Evolutionary conservation across 1,140 invertebrate species (phyloP).

Genomic region (Camponotus vicinus): DNA sequence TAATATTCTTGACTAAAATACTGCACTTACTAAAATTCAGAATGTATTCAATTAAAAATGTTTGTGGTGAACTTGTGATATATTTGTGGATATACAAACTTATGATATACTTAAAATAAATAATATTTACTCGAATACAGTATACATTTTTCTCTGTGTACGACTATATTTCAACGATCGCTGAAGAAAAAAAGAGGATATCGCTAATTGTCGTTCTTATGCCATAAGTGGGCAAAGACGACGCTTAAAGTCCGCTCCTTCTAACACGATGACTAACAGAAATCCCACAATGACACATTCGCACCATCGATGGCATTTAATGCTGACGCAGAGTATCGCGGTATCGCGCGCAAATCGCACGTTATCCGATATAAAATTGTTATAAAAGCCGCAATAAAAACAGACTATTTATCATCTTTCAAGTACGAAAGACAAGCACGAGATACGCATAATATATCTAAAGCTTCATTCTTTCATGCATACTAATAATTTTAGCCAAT

Average conservation of each 20-base stretch:
- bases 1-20: no score
- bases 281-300: constrained; percentile 65
- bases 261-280: constrained; percentile 67
- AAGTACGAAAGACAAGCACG: not conserved
- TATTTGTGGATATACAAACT: no score
- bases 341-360: not conserved
- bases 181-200: not conserved
- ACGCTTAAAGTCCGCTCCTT: constrained; percentile 57
- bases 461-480: not conserved
- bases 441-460: not conserved
- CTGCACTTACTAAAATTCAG: no score
- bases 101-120: no score
- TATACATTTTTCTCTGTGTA: no score
- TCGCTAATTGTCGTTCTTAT: constrained; percentile 31
- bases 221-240: constrained; percentile 6
- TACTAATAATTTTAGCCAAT: not conserved
- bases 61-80: no score
- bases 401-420: not conserved
- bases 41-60: no score
- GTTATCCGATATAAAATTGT: not conserved
- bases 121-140: no score
- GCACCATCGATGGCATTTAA: constrained; percentile 27
- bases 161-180: not conserved
- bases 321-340: constrained; percentile 17
- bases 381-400: not conserved